A percentile compares a stretch with the other conserved stretches of the same genome.
phyloP scores from a whole-genome alignment of 2,797 vertebrate species.

The Diplodus sargus region DNA sequence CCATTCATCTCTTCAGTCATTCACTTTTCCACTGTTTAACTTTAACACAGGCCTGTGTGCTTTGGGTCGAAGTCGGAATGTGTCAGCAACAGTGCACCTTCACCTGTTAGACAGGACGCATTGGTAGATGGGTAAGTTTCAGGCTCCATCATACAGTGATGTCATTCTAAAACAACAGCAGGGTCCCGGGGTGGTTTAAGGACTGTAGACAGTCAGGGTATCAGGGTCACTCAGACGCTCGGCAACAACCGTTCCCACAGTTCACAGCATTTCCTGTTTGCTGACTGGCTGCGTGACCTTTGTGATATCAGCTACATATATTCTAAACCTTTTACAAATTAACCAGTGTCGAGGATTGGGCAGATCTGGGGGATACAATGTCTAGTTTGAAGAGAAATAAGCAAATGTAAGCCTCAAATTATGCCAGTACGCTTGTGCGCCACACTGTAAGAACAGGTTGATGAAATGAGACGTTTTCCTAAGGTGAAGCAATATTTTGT shows the following conservation, averaged over 20 bases:
- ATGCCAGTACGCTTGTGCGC: background rate
- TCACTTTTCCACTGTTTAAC: slow-evolving; percentile 54
- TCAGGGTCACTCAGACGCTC: too few relatives aligned
- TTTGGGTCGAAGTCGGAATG: slow-evolving; percentile 64
- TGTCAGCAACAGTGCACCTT: slow-evolving; percentile 60
- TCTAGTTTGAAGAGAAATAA: background rate
- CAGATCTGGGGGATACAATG: background rate
- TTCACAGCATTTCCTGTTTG: slow-evolving; percentile 14
- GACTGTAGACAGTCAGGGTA: slow-evolving; percentile 36
- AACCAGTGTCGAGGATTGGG: background rate
- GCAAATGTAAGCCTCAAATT: background rate
- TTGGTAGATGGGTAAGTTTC: slow-evolving; percentile 41
- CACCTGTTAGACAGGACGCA: slow-evolving; percentile 48
- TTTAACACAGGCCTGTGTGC: slow-evolving; percentile 55
- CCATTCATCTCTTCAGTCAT: slow-evolving; percentile 54
- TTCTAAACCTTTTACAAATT: background rate
- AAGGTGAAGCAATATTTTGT: background rate
- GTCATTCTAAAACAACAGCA: slow-evolving; percentile 56
- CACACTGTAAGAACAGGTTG: background rate
- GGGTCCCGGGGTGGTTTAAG: slow-evolving; percentile 58
- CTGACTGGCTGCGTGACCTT: background rate
- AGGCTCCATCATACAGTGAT: slow-evolving; percentile 47
- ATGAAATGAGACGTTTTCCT: background rate
- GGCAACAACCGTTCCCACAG: slow-evolving; percentile 21
- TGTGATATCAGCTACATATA: background rate